A percentile compares a stretch with the other conserved stretches of the same genome.
Conservation (phyloP, 2,888 invertebrate species). For the Suillia variegata region DNA sequence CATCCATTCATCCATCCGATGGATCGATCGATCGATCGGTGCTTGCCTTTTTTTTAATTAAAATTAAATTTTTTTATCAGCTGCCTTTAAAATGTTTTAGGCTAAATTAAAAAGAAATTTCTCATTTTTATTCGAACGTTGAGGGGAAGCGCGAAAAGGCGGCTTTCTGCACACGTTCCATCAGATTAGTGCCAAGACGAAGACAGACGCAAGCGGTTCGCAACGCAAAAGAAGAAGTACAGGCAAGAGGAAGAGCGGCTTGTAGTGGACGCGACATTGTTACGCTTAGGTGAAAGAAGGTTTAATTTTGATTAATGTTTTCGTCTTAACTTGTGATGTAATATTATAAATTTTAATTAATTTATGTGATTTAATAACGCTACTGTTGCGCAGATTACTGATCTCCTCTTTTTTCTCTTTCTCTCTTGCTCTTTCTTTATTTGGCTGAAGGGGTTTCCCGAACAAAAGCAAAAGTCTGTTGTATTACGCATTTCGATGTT, state of each 20-base stretch:
- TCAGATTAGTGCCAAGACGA: conserved; percentile 34
- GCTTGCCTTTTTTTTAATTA: conserved; percentile 50
- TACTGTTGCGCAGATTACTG: conserved; percentile 27
- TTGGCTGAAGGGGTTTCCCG: conserved; percentile 18
- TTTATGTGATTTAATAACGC: conserved; percentile 37
- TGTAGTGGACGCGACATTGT: background rate
- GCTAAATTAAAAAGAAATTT: conserved; percentile 58
- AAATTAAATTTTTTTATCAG: conserved; percentile 59
- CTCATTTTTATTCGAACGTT: conserved; percentile 43
- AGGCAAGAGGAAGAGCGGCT: too few relatives aligned
- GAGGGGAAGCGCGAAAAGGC: conserved; percentile 43
- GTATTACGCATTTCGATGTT: conserved; percentile 4
- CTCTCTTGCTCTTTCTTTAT: too few relatives aligned
- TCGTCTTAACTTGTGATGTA: conserved; percentile 27
- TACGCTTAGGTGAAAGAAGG: background rate
- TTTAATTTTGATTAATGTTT: conserved; percentile 36
- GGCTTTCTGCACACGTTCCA: conserved; percentile 23
- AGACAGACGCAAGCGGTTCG: too few relatives aligned
- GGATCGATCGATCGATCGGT: conserved; percentile 12
- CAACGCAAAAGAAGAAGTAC: too few relatives aligned
- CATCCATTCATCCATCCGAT: conserved; percentile 16
- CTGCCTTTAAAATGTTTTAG: conserved; percentile 45
- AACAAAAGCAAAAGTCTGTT: conserved; percentile 1
- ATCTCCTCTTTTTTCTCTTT: too few relatives aligned
- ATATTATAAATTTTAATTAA: conserved; percentile 32